These are phyloP conservation scores for Paraplagusia blochii DNA, from an alignment of 2,113 vertebrate genomes.

Conservation along the genomic window DNA sequence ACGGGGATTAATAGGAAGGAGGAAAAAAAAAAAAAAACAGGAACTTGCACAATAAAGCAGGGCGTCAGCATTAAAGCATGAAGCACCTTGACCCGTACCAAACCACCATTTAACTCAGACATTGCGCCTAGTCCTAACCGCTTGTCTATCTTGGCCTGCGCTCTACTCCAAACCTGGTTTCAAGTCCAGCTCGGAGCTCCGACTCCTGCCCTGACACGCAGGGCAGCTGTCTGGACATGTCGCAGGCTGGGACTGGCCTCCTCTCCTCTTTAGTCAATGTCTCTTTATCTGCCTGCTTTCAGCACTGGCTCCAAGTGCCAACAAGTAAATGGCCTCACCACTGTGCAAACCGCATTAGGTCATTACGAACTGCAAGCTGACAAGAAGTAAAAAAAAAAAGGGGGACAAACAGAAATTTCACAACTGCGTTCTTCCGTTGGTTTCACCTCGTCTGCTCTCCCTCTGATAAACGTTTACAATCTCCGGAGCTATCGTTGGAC, in stretches of 20 bases:
- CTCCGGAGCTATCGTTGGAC: conserved; percentile 58
- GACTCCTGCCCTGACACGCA: conserved; percentile 42
- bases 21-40: conserved; percentile 36
- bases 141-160: conserved; percentile 1
- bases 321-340: conserved; percentile 86
- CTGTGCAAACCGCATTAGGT: conserved; percentile 98
- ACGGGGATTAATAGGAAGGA: conserved; percentile 21
- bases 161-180: conserved; percentile 7
- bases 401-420: conserved; percentile 73
- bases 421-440: conserved; percentile 76
- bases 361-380: conserved; percentile 67
- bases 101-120: background rate
- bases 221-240: conserved; percentile 69
- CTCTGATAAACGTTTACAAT: conserved; percentile 60
- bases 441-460: conserved; percentile 37
- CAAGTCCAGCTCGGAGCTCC: conserved; percentile 24
- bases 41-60: conserved; percentile 13
- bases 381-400: conserved; percentile 27
- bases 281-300: conserved; percentile 74
- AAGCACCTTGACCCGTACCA: background rate
- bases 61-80: conserved; percentile 17
- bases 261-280: conserved; percentile 69
- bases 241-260: conserved; percentile 75
- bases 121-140: background rate
- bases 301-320: conserved; percentile 83